Evolutionary conservation across 2,888 invertebrate genomes (phyloP), one percentile per base, ranked within the genome.

Genomic region (Dioctria rufipes): DNA sequence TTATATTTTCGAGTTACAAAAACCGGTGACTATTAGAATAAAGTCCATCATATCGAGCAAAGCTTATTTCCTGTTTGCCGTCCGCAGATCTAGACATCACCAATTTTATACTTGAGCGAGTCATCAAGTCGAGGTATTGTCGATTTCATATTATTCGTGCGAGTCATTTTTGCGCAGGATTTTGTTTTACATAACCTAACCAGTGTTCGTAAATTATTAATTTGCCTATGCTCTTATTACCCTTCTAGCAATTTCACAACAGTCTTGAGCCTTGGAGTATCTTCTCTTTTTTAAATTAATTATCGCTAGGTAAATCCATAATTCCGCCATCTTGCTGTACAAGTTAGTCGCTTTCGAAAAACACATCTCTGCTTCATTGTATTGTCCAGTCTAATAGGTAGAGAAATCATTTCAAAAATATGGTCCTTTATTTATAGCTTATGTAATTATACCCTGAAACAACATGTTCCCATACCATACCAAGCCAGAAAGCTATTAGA

Each of bases 391-490:
- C 25, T 25, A 25, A 2, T 9, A 43, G 54, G 61, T 78, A 42
- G n/a, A 63, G 42, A 54, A 40, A 0, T 49, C 5, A 46, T 4
- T 67, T 43, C n/a, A 46, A 8, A 2, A 4, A 8, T 11, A 3
- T 13, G 8, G 6, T 11, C 5, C 8, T 67, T 46, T n/a, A 4
- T 67, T 37, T 65, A 11, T 11, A 8, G 3, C 3, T 67, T 13
- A 13, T 4, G 46, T 67, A 39, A 5, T 39, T 39, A 9, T 82
- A 82, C 82, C 42, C 78, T 61, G 63, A 42, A 82, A 9, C 73
- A 82, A 42, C 80, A 71, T 9, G 78, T 66, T 61, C 82, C 82
- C n/a, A 82, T 39, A 58, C 82, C 82, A 78, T 80, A 82, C 82
- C 80, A 82, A 3, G 71, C 49, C 8, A 82, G n/a, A 49, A 82